A percentile compares a stretch with the other conserved stretches of the same genome.
Evolutionary conservation across 2,113 vertebrate species (phyloP).

Genomic region (Archilochus colubris): DNA sequence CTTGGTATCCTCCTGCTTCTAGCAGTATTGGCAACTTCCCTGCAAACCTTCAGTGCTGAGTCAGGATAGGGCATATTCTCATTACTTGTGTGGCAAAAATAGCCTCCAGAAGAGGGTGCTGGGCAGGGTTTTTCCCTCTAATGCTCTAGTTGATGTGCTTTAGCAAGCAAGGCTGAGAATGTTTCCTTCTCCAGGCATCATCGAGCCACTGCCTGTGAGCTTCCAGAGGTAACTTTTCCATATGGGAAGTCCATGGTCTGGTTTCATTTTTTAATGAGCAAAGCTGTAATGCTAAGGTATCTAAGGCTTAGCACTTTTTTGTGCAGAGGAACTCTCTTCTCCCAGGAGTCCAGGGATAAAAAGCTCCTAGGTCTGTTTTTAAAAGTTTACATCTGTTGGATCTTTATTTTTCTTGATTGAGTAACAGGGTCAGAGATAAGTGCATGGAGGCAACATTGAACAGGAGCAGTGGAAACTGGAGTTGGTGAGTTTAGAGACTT

Average conservation of each 20-base stretch:
- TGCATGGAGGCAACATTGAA: neutral
- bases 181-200: neutral
- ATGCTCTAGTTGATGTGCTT: neutral
- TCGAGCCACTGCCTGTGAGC: neutral
- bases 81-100: fast-evolving
- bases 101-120: neutral
- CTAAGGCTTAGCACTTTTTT: neutral
- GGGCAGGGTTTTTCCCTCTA: neutral
- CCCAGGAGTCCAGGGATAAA: neutral
- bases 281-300: neutral
- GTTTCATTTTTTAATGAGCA: neutral
- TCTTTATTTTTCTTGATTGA: neutral
- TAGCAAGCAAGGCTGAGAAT: neutral
- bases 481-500: neutral
- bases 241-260: neutral
- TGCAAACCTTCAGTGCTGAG: neutral
- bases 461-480: neutral
- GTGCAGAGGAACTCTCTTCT: neutral
- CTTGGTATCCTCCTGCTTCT: neutral
- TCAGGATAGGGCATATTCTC: neutral
- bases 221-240: neutral
- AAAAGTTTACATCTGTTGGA: neutral
- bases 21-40: neutral
- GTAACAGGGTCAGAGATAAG: neutral
- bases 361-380: neutral